phyloP scores from a whole-genome alignment of 2,888 invertebrate species.

The Phlogophora meticulosa region DNA sequence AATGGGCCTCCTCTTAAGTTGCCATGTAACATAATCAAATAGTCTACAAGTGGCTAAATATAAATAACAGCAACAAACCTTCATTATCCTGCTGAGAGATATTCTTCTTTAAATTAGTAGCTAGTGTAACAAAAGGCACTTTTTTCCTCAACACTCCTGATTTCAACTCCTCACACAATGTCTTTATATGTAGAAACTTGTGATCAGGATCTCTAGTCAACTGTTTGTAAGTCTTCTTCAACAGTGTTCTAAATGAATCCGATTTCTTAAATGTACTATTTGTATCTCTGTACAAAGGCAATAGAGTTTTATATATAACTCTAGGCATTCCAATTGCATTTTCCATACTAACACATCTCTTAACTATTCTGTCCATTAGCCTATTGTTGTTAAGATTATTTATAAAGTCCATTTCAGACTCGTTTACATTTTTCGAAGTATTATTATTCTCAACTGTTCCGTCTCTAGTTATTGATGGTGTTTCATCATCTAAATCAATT shows the following conservation, averaged over 20 bases:
- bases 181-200: constrained; percentile 77
- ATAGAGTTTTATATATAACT: constrained; percentile 73
- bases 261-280: constrained; percentile 71
- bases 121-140: constrained; percentile 74
- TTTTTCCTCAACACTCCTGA: constrained; percentile 68
- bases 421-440: neutral
- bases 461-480: neutral
- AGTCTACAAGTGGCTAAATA: neutral
- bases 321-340: constrained; percentile 73
- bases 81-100: no score
- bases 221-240: constrained; percentile 64
- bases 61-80: constrained; percentile 23
- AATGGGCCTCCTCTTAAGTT: no score
- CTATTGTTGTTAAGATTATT: constrained; percentile 64
- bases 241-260: constrained; percentile 62
- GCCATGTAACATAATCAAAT: no score
- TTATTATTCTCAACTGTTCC: neutral
- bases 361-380: constrained; percentile 72
- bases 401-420: constrained; percentile 47
- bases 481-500: constrained; percentile 54
- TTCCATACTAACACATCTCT: constrained; percentile 72
- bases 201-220: constrained; percentile 70
- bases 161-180: constrained; percentile 74
- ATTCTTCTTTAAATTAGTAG: constrained; percentile 54
- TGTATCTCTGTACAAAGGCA: constrained; percentile 70